Evolutionary conservation across 2,797 vertebrate species (phyloP), one percentile per base, ranked within the genome.

Genomic region (Phrynocephalus guinanensis): DNA sequence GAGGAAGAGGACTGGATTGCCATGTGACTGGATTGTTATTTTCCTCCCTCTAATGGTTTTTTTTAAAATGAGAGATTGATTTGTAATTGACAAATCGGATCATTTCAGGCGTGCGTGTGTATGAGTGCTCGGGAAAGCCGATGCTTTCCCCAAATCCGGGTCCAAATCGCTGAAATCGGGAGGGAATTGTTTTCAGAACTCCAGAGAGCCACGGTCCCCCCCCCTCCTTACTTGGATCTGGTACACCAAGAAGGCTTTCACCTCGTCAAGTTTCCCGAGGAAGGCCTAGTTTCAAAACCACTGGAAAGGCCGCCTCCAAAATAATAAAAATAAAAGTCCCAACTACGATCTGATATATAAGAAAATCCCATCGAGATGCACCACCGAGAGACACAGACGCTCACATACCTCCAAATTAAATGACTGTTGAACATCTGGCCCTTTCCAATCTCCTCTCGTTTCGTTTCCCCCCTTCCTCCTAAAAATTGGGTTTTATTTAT

Each of bases 401-500:
- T 1, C 90, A 86, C 91, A 84, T n/a, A 8, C 44, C 50, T 85
- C 90, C 89, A 88, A 91, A 94, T 94, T 92, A 93, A 95, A 93
- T 92, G 87, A 89, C 87, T 90, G 89, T 90, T 92, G 44, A 91
- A 0, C 24, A 83, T 87, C 78, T 83, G 85, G 0, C 90, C 93
- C 89, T 91, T 88, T 91, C 92, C 92, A 89, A 90, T 91, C 93
- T 92, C 93, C 79, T 91, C 94, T 92, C 91, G 92, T 94, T 94
- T 93, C 90, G 91, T 89, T 67, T 84, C 92, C 91, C 93, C 91
- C n/a, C 60, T 38, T 16, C 33, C 44, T 72, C 28, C 38, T 92
- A 78, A 95, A 95, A 94, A 95, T 96, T 93, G 94, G 95, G 92
- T 95, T 96, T 93, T 97, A 97, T 97, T 98, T 98, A 98, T 97